These are phyloP conservation scores for Protonemura montana DNA, from an alignment of 2,888 invertebrate genomes.

Conservation along the genomic window DNA sequence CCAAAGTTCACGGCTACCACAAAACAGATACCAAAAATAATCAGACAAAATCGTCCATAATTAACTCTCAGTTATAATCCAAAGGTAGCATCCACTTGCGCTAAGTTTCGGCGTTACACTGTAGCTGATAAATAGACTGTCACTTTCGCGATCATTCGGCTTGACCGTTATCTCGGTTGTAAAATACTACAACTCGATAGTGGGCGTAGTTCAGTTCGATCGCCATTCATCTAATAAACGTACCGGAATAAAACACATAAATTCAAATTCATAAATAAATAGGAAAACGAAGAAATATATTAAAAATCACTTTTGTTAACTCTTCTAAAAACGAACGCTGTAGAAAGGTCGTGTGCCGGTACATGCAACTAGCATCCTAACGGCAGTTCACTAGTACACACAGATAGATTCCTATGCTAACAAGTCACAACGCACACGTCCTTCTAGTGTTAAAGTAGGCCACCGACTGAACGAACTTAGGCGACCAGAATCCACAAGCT, in stretches of 20 bases:
- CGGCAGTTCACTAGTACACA: background rate
- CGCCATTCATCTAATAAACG: background rate
- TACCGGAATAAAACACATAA: background rate
- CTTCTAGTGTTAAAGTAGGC: slow-evolving; percentile 46
- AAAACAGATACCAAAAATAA: background rate
- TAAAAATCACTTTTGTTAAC: too few species aligned
- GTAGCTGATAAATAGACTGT: background rate
- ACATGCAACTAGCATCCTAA: background rate
- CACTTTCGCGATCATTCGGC: background rate
- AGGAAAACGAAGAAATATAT: too few species aligned
- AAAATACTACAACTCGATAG: background rate
- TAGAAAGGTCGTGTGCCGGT: background rate
- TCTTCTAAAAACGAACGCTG: too few species aligned
- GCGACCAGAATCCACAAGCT: slow-evolving; percentile 27
- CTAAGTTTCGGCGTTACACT: background rate
- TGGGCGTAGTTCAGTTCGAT: background rate
- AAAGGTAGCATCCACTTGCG: background rate
- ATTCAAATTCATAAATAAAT: background rate
- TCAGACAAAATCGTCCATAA: background rate
- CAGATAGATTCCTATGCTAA: too few species aligned
- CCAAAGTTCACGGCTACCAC: background rate
- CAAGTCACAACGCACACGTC: slow-evolving; percentile 22
- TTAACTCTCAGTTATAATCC: background rate
- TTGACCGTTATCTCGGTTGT: background rate
- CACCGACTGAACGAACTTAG: slow-evolving; percentile 41